Evolutionary conservation across 2,113 vertebrate species (phyloP).

Genomic region (Notothenia coriiceps): DNA sequence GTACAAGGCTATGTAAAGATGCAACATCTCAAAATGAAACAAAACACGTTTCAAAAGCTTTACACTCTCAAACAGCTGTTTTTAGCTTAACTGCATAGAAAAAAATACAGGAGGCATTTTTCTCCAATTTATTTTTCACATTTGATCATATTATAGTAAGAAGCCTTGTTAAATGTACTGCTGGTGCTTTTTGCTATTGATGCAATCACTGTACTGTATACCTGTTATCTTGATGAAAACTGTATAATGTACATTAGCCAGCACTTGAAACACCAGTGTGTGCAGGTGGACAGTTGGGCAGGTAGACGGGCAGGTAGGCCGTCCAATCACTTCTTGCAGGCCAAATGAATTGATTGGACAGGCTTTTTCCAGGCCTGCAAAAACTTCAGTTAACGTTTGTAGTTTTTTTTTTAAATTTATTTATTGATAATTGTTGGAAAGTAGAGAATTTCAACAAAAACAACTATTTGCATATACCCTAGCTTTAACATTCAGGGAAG

Average conservation of each 20-base stretch:
- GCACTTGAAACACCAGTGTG: neutral
- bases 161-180: neutral
- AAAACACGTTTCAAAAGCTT: constrained; percentile 1
- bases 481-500: no score
- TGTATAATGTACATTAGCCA: constrained; percentile 11
- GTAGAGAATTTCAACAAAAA: no score
- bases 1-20: neutral
- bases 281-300: no score
- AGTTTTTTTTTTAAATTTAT: no score
- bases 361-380: no score
- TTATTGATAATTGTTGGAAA: no score
- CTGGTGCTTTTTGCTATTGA: neutral
- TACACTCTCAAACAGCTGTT: neutral
- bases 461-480: no score
- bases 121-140: neutral
- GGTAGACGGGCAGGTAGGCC: no score
- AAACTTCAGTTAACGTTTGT: no score
- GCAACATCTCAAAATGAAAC: neutral
- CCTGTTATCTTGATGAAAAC: constrained; percentile 16
- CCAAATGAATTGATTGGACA: no score
- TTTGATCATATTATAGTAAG: neutral
- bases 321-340: no score
- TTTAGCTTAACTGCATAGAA: constrained; percentile 2
- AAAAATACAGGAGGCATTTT: neutral
- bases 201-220: constrained; percentile 4